Evolutionary conservation across 2,888 invertebrate genomes (phyloP), one percentile per base, ranked within the genome.

Genomic region (Galerucella nymphaeae): DNA sequence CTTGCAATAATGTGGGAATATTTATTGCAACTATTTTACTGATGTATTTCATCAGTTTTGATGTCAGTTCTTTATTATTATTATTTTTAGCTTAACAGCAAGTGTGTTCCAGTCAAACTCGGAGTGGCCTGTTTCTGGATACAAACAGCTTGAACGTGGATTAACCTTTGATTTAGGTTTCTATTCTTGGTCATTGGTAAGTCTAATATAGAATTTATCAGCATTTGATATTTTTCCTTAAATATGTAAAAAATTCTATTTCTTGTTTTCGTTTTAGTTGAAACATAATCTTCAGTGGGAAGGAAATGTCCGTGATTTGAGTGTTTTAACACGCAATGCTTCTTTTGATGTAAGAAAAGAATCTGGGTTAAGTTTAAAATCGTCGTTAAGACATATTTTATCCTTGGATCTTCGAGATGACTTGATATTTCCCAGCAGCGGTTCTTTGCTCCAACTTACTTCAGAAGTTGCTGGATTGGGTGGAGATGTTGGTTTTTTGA

Each of bases 221-320:
- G 8, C 8, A 38, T 38, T 9, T 38, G 8, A 6, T 30, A 30
- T 30, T 9, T 1, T 38, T 38, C 8, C 30, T 38, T 38, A 1
- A 38, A 38, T 38, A 38, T 38, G 30, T 9, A 38, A 38, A 8
- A 38, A 38, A 38, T 38, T 38, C 30, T 8, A 14, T 23, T 13
- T 41, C 58, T 14, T 73, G 41, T 59, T 59, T 59, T 38, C 50
- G 1, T 59, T 75, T 61, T 73, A 92, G 93, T 89, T 95, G 1
- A 92, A 91, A 73, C 97, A 98, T 86, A 94, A 92, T 81, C 83
- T 98, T 68, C 94, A 96, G 82, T 97, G 96, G 91, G 97, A 97
- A 86, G 95, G 93, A 0, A 88, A 93, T 3, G 93, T 96, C 84
- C 90, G 98, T 76, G 94, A 97, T 79, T 88, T 96, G 6, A 89